A percentile compares a stretch with the other conserved stretches of the same genome.
Evolutionary conservation across 37 sponge, comb jelly and placozoan genomes (phyloP).

Genomic region (Bolinopsis microptera): DNA sequence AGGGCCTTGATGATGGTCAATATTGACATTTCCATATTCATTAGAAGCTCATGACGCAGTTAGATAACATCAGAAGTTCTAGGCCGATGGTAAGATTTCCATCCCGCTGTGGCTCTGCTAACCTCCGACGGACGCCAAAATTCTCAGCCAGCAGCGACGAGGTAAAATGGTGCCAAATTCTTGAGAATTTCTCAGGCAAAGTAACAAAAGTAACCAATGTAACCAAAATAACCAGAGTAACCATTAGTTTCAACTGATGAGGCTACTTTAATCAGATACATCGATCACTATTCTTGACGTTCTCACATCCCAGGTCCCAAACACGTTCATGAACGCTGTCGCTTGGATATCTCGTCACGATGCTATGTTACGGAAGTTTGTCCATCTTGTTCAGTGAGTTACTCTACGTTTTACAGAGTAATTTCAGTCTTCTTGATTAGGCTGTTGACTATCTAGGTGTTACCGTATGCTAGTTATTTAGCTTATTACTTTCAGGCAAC

Average conservation of each 20-base stretch:
- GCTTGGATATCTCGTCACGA: not conserved
- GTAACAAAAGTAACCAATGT: no score
- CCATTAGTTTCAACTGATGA: no score
- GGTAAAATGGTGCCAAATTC: no score
- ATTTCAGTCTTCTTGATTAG: not conserved
- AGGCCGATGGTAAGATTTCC: constrained; percentile 23
- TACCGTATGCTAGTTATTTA: no score
- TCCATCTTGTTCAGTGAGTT: not conserved
- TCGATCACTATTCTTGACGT: not conserved
- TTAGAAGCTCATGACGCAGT: not conserved
- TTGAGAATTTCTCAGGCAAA: no score
- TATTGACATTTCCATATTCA: no score
- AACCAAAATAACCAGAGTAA: no score
- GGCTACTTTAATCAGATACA: no score
- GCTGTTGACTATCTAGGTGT: no score
- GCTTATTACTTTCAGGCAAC: constrained; percentile 13
- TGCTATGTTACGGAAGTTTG: constrained; percentile 5
- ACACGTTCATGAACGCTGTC: not conserved
- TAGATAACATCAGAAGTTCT: not conserved
- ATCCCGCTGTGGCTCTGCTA: constrained; percentile 7
- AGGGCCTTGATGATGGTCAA: no score
- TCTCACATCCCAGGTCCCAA: constrained; percentile 9
- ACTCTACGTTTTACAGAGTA: no score
- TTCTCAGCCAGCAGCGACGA: not conserved
- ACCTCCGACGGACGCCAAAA: not conserved